Percentiles rank a stretch among this genome's conserved stretches.
phyloP scores from a whole-genome alignment of 2,797 vertebrate genomes.

The Microtus californicus region DNA sequence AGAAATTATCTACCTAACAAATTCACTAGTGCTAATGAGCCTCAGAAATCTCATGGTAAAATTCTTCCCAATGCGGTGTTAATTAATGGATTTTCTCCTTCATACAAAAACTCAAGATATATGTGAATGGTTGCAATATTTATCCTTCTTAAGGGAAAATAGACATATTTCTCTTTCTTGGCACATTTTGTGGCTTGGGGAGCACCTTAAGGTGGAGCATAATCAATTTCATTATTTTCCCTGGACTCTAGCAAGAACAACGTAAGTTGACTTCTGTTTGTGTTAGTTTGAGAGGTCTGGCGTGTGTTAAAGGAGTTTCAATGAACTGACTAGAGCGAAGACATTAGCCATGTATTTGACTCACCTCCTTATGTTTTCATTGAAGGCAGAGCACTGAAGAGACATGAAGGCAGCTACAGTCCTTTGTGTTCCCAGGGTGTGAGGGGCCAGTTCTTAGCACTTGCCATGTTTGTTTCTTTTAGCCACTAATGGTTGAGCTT shows the following conservation, averaged over 20 bases:
- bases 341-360: not conserved
- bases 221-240: constrained; percentile 9
- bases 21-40: not conserved
- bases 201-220: not conserved
- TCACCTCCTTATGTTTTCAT: constrained; percentile 28
- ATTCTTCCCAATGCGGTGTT: not conserved
- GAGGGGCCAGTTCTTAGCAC: not conserved
- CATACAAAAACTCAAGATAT: not conserved
- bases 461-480: constrained; percentile 40
- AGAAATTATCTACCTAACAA: not conserved
- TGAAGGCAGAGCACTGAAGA: constrained; percentile 43
- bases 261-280: constrained; percentile 6
- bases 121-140: not conserved
- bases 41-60: not conserved
- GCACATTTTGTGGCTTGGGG: not conserved
- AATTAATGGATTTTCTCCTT: not conserved
- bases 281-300: constrained; percentile 60
- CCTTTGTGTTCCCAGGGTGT: constrained; percentile 1
- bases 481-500: constrained; percentile 18
- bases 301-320: constrained; percentile 47
- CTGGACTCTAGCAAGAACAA: not conserved
- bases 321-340: constrained; percentile 44
- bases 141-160: constrained; percentile 20
- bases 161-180: not conserved
- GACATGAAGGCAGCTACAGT: not conserved